Evolutionary conservation across 92 coral and sea anemone species (phyloP), one percentile per base, ranked within the genome.

Genomic region (Palythoa grandiflora): DNA sequence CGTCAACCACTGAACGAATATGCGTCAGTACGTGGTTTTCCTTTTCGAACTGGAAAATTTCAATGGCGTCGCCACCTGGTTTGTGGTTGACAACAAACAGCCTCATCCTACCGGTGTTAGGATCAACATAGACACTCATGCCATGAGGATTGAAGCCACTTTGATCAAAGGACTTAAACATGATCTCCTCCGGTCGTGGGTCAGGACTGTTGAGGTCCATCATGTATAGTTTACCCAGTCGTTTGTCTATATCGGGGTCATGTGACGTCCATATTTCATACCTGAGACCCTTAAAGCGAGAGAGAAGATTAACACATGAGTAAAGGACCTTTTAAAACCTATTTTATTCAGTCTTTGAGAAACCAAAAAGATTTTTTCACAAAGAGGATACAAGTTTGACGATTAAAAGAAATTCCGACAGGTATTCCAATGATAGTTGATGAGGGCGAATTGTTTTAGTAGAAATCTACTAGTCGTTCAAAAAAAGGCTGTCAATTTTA

Each of bases 41-140:
- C n/a, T 85, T 77, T 11, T 85, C 83, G 20, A 89, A 68, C 66
- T 85, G 89, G 68, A 89, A 89, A 54, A 89, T 89, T 66, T 89
- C 89, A 70, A 85, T 85, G 54, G 70, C 65, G 2, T 89, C 86
- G 13, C 35, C 71, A 20, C 71, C 68, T 20, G 35, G 55, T 28
- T 71, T 88, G 79, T 89, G 92, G 70, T 85, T 89, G 59, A 89
- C 81, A 68, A 89, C 92, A 89, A 89, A 89, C 57, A 89, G 75
- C 75, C 65, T 76, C 21, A 78, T 68, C 60, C 78, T 84, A 78
- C 79, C 59, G 28, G 89, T 78, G 68, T 55, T 39, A 47, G 92
- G 92, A 40, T 89, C 92, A 53, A 80, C 71, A 50, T 77, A 85
- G 4, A 85, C 54, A 71, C 84, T 88, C 71, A 89, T 85, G 20